Conservation (phyloP, 2,797 vertebrate species). For the Tenualosa ilisha region DNA sequence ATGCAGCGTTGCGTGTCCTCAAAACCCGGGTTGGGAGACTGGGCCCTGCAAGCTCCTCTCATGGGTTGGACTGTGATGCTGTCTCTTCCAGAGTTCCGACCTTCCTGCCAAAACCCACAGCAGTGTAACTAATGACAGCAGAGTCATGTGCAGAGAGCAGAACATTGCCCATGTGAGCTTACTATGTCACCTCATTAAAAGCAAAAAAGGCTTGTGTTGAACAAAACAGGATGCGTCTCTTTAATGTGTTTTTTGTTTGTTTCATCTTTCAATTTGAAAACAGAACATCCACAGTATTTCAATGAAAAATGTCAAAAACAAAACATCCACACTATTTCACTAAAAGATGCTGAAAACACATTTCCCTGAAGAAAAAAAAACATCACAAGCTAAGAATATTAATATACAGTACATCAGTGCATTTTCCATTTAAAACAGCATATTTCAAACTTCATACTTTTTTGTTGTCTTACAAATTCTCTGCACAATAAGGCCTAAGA, state of each 20-base stretch:
- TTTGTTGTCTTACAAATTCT: not conserved
- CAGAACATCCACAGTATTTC: not conserved
- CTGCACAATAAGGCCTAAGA: not conserved
- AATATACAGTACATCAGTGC: not conserved
- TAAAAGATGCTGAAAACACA: not conserved
- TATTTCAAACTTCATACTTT: not conserved
- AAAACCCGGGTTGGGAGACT: not conserved
- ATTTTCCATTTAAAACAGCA: not conserved
- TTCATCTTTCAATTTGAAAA: not conserved
- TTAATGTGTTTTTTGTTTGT: slow-evolving; percentile 25
- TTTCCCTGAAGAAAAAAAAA: not conserved
- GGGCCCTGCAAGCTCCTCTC: not conserved
- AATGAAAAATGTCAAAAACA: not conserved
- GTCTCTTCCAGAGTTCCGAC: not conserved
- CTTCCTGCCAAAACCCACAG: slow-evolving; percentile 18
- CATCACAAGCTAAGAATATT: not conserved
- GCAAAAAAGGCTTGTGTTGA: slow-evolving; percentile 38
- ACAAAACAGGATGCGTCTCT: slow-evolving; percentile 21
- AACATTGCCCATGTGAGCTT: slow-evolving; percentile 10
- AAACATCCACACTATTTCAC: not conserved
- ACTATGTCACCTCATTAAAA: slow-evolving; percentile 48
- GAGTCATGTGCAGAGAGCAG: slow-evolving; percentile 13
- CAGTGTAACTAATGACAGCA: slow-evolving; percentile 21
- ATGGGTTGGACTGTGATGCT: not conserved
- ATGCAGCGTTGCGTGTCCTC: not conserved